A percentile compares a stretch with the other conserved stretches of the same genome.
These are phyloP conservation scores for Chromobotia macracanthus DNA, from an alignment of 2,797 vertebrate species.

Conservation along the genomic window DNA sequence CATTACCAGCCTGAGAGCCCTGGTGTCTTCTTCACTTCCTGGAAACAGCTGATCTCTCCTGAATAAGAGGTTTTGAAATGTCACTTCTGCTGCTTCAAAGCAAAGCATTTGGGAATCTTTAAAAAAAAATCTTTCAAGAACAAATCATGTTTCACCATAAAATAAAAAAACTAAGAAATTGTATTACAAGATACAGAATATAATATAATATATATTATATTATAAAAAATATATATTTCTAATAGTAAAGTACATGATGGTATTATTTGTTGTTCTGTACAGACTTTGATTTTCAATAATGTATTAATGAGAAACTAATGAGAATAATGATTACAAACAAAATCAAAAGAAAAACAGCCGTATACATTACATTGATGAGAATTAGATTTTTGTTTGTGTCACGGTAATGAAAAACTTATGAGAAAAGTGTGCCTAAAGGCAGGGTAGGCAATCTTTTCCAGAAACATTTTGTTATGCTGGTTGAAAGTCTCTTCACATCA, in stretches of 20 bases:
- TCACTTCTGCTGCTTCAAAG: neutral
- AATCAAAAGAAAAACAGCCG: no score
- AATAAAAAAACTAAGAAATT: neutral
- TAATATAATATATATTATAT: neutral
- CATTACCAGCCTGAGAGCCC: neutral
- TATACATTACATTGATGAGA: neutral
- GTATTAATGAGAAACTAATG: no score
- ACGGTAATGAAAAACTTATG: neutral
- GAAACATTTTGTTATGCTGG: no score
- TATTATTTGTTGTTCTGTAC: no score
- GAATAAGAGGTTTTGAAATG: neutral
- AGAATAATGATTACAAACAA: no score
- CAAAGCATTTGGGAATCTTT: neutral
- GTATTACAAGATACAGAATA: neutral
- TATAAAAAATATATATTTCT: no score
- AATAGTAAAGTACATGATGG: no score
- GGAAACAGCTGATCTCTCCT: conserved; percentile 1
- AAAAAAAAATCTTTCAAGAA: neutral
- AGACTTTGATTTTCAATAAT: no score
- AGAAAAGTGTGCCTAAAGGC: neutral
- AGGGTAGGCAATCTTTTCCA: no score
- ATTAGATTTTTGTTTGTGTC: neutral
- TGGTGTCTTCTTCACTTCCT: conserved; percentile 25
- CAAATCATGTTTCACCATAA: conserved; percentile 4
- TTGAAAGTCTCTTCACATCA: no score